Base-by-base conservation (phyloP, 2,797 vertebrate genomes). In the Octomys mimax region DNA sequence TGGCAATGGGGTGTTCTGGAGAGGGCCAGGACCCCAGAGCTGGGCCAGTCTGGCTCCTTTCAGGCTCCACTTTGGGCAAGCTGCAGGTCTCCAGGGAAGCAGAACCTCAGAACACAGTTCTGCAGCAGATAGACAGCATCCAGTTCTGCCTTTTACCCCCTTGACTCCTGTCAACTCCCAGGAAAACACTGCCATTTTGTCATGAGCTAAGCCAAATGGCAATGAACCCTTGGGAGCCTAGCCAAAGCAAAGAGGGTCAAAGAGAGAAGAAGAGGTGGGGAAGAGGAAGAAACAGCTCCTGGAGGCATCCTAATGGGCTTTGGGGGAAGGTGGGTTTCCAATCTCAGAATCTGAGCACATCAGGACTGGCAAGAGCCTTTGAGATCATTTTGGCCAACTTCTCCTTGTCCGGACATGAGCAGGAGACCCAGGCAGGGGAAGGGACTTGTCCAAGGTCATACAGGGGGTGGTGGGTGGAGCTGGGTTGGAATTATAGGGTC, bases 111-210 rank as follows among this genome's bases (percentile, higher is more conserved):
- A 62, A 39, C 18, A 31, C 80, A 92, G 64, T 83, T 87, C 64
- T 92, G 62, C 81, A 70, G 83, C 73, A 86, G 68, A 62, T 0
- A 46, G 81, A 88, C 9, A 73, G 83, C 0, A 0, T 86, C 87
- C 66, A 94, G 90, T 61, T 90, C 88, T 85, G 83, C 39, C 84
- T 91, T 93, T 91, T 75, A 91, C 89, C 52, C 22, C 16, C 52
- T 84, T 10, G 11, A 75, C 90, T 95, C 90, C 92, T 92, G 84
- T 94, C 66, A 88, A 92, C 90, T 96, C 96, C 87, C 62, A 94
- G 90, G 95, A 97, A 97, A 97, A 94, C 85, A 93, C 79, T 97
- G 87, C 88, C 93, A 71, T 96, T 91, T 93, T 92, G 95, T 91
- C 70, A 87, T 42, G 42, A 93, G 86, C 59, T 70, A 87, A 5